Percentiles rank a stretch among this genome's conserved stretches.
Conservation (phyloP, 2,888 invertebrate genomes). For the Euproctis similis region DNA sequence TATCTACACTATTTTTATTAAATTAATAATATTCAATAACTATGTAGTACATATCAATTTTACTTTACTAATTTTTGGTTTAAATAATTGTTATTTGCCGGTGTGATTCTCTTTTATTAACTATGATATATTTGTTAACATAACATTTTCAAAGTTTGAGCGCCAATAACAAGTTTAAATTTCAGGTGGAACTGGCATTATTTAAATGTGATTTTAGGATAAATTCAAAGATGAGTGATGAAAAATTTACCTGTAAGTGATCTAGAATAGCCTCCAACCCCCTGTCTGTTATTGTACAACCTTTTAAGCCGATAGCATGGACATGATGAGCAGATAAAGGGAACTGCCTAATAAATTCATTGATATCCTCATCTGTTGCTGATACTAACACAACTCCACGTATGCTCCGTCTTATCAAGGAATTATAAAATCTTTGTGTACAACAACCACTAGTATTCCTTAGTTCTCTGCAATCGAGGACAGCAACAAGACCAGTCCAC, state of each 20-base stretch:
- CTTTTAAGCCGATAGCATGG: slow-evolving; percentile 88
- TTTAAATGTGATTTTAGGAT: no score
- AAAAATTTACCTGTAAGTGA: slow-evolving; percentile 88
- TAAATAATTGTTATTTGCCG: no score
- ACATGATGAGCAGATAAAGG: slow-evolving; percentile 88
- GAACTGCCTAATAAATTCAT: slow-evolving; percentile 90
- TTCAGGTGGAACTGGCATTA: no score
- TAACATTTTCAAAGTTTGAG: no score
- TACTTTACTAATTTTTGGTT: no score
- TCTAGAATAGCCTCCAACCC: slow-evolving; percentile 92
- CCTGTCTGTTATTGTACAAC: slow-evolving; percentile 92
- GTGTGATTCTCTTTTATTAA: no score
- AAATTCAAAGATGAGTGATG: no score
- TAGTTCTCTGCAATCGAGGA: slow-evolving; percentile 89
- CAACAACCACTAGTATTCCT: slow-evolving; percentile 75
- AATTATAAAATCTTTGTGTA: slow-evolving; percentile 82
- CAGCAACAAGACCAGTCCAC: slow-evolving; percentile 91
- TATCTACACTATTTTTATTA: no score
- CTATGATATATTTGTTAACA: no score
- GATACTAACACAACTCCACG: slow-evolving; percentile 89
- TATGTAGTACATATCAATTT: no score
- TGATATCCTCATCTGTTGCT: slow-evolving; percentile 91
- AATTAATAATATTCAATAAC: no score
- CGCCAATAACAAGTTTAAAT: no score
- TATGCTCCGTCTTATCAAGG: slow-evolving; percentile 89